Evolutionary conservation across 2,888 invertebrate species (phyloP), one percentile per base, ranked within the genome.

Genomic region (Pomacea canaliculata): DNA sequence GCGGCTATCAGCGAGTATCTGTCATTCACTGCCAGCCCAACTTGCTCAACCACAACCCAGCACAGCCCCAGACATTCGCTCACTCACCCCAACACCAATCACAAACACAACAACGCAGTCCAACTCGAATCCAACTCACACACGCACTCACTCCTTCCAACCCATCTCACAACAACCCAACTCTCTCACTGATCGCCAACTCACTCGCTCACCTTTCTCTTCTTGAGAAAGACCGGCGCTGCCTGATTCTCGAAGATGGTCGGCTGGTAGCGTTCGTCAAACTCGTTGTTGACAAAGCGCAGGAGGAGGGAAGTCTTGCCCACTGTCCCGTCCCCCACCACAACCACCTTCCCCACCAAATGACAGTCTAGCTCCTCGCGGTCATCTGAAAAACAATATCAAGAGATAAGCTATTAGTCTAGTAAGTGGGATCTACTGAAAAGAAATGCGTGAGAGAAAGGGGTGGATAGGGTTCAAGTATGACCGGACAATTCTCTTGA

Each of bases 201-300:
- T 37, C 37, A 37, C 37, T 37, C 37, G 37, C 37, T 27, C 19
- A 76, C 76, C 59, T 72, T 72, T 49, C 67, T 71, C 49, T 49
- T 68, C 46, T 60, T 56, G 63, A 63, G 46, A 27, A n/a, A 27
- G 5, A 77, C 72, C 10, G 69, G 62, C 23, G 62, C 72, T 1
- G 72, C 73, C 72, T 77, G 72, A 63, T 63, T 72, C 10, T 77
- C 76, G n/a, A 69, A 77, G 65, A 77, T 73, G 56, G 76, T 77
- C 48, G 72, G 72, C 37, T 49, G 19, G 70, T 77, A 77, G 18
- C 69, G 68, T 56, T 77, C 76, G 46, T 68, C 56, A 60, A 63
- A 77, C 65, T 77, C 76, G 63, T 73, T 68, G 62, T 48, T 68
- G 37, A 77, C 76, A 63, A 72, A 77, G 37, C 76, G 72, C 63